Percentiles rank a stretch among this genome's conserved stretches.
Evolutionary conservation across 1,140 invertebrate genomes (phyloP).

Genomic region (Pectinophora gossypiella): DNA sequence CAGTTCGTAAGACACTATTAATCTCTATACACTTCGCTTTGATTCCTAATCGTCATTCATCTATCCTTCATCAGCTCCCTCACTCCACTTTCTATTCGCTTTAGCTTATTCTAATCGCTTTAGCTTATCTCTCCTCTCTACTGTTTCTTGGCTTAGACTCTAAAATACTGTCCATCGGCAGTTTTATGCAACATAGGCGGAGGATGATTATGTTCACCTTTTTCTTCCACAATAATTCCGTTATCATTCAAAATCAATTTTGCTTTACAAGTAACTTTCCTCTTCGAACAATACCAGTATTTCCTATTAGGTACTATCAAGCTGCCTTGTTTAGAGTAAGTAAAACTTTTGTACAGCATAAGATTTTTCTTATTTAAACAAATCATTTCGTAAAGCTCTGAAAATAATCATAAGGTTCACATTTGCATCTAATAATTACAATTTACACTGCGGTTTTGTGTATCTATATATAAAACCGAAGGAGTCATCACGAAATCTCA

Average conservation of each 20-base stretch:
- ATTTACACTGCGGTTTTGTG: too few species aligned
- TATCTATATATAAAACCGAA: too few species aligned
- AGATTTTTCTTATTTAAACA: neutral
- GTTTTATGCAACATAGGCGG: slow-evolving; percentile 10
- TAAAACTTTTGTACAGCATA: slow-evolving; percentile 1
- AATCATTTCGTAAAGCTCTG: neutral
- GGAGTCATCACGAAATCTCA: too few species aligned
- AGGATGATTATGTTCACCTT: slow-evolving; percentile 22
- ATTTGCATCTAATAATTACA: too few species aligned
- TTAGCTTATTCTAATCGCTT: too few species aligned
- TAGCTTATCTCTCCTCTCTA: too few species aligned
- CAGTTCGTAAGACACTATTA: too few species aligned
- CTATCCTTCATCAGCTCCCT: too few species aligned
- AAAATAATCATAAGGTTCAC: neutral
- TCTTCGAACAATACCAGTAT: slow-evolving; percentile 26
- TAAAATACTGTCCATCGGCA: neutral
- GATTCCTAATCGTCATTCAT: too few species aligned
- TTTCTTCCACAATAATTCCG: slow-evolving; percentile 7
- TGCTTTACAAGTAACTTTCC: slow-evolving; percentile 18
- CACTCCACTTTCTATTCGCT: too few species aligned
- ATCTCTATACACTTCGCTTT: too few species aligned
- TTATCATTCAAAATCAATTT: slow-evolving; percentile 19
- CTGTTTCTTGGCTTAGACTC: too few species aligned
- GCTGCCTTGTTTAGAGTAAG: slow-evolving; percentile 3
- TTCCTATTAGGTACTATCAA: slow-evolving; percentile 12